These are phyloP conservation scores for Chelonus insularis DNA, from an alignment of 1,140 invertebrate species.

Conservation along the genomic window DNA sequence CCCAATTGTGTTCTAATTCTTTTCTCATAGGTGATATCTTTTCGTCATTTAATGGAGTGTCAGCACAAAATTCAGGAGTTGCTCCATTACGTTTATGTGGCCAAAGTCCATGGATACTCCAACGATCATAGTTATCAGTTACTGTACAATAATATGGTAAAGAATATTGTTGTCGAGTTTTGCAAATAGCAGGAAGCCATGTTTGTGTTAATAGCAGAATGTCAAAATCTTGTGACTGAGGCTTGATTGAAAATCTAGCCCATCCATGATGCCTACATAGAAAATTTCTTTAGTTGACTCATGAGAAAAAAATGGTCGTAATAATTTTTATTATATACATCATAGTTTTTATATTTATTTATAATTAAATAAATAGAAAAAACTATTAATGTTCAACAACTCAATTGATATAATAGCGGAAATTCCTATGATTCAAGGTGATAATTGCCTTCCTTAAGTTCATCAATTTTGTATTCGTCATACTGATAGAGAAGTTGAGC, in stretches of 20 bases:
- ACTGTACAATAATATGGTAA: neutral
- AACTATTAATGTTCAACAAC: too few species aligned
- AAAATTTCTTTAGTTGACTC: too few species aligned
- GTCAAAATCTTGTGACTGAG: neutral
- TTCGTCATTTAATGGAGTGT: neutral
- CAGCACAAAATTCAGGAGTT: neutral
- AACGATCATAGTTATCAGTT: neutral
- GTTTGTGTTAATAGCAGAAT: neutral
- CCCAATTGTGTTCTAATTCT: neutral
- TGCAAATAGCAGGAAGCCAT: neutral
- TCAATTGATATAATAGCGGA: too few species aligned
- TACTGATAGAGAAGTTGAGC: too few species aligned
- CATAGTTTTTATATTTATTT: too few species aligned
- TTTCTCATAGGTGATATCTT: neutral
- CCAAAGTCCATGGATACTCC: conserved; percentile 11
- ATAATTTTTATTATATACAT: too few species aligned
- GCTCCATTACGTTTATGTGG: neutral
- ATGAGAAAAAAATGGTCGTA: too few species aligned
- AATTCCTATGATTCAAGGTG: too few species aligned
- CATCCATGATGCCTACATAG: neutral
- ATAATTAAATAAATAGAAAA: too few species aligned
- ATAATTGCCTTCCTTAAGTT: too few species aligned
- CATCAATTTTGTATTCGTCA: too few species aligned
- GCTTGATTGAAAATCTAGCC: neutral
- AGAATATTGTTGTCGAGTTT: neutral